Base-by-base conservation (phyloP, 2,113 vertebrate genomes). In the Cyphomyrus plagiostoma region DNA sequence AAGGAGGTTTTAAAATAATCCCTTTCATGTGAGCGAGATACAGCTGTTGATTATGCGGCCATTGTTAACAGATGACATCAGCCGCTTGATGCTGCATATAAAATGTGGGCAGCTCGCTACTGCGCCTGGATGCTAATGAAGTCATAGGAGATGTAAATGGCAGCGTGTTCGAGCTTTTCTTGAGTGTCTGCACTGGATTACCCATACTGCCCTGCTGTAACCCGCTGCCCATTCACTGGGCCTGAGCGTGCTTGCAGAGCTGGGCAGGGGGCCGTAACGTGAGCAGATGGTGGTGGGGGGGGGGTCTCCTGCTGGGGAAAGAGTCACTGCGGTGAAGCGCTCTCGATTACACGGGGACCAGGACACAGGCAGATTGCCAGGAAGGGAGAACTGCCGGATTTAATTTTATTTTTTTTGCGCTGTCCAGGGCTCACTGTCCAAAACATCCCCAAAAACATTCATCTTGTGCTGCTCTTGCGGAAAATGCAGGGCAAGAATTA, bases 51-150 rank as follows among this genome's bases (percentile, higher is more conserved):
- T 88, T 87, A 87, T 53, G 50, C 52, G 30, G n/a, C 30, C 49
- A 87, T 87, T 87, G 48, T 87, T 87, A 87, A 56, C 85, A 56
- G 85, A 87, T 87, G 85, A 87, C 85, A 87, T 87, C n/a, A 87
- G 50, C 30, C 1, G 26, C 50, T 53, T 17, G 23, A 56, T 53
- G 85, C 50, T 39, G 85, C 50, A 56, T 87, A 53, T 87, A 5
- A 56, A 53, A 30, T 49, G 56, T 0, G 7, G 50, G 50, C 48
- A 53, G 85, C n/a, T 48, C 0, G 30, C 46, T 86, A 30, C 26
- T 11, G 46, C 11, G 4, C n/a, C 8, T 30, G 17, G 85, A 87
- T 56, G 50, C 85, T 56, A 87, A 87, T 56, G 85, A 53, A 87
- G 85, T 21, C 9, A 30, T 56, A 87, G 49, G 50, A 87, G 50